Evolutionary conservation across 2,113 vertebrate genomes (phyloP), one percentile per base, ranked within the genome.

Genomic region (Hipposideros armiger): DNA sequence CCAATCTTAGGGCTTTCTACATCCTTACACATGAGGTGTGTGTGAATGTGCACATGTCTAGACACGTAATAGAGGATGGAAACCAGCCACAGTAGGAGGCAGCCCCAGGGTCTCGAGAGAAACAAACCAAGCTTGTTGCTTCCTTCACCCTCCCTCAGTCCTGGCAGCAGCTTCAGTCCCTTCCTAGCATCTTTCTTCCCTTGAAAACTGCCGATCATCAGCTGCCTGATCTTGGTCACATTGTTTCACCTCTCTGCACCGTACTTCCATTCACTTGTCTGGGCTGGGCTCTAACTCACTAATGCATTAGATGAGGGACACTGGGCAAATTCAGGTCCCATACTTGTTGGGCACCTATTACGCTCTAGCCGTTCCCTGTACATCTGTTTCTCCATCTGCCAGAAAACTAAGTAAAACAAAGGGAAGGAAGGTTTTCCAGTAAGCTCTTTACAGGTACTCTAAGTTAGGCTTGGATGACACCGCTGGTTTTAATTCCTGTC

Each of bases 371-470:
- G 1, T 30, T 36, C 16, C 56, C 32, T 30, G 7, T 0, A 5
- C 16, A n/a, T 32, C 56, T 54, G 19, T 36, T 47, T 67, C 14
- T 22, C 54, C 52, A 50, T 58, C n/a, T 84, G 28, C 42, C 77
- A n/a, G 81, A 80, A 95, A 62, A 80, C 73, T 40, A 47, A 36
- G 60, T 22, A n/a, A 70, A 85, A 78, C 24, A 17, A 45, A 45
- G 22, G 73, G 47, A 77, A 5, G 40, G n/a, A 32, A 10, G 4
- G 19, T 26, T 83, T 89, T 62, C 77, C 5, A 30, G 69, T 32
- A 62, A 93, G 83, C n/a, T 84, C 36, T 58, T 20, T 11, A 54
- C 40, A 3, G 22, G 2, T 30, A 11, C 11, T 73, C 28, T 42
- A 83, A 7, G 47, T 56, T 26, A 42, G 56, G 69, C 22, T 42